A percentile compares a stretch with the other conserved stretches of the same genome.
phyloP scores from a whole-genome alignment of 2,888 invertebrate genomes.

The Acanthoscelides obtectus region DNA sequence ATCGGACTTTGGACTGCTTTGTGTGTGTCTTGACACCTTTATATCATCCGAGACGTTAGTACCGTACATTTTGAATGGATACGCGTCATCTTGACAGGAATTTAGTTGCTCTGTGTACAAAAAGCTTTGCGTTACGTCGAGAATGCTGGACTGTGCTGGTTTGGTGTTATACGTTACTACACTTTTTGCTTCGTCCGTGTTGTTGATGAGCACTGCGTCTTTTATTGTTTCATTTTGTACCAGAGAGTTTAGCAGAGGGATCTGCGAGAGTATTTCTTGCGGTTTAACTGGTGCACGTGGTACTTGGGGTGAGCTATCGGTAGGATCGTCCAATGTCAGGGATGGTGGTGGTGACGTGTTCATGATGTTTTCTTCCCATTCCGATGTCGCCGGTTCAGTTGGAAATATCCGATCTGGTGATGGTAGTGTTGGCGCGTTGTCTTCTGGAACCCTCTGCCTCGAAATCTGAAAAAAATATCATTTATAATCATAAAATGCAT shows the following conservation, averaged over 20 bases:
- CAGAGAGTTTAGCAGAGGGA: constrained; percentile 23
- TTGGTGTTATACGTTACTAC: constrained; percentile 23
- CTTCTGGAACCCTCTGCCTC: constrained; percentile 18
- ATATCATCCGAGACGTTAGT: constrained; percentile 61
- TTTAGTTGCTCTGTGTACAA: constrained; percentile 37
- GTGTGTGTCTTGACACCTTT: constrained; percentile 58
- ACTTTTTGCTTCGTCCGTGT: constrained; percentile 31
- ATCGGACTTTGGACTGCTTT: constrained; percentile 47
- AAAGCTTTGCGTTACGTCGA: constrained; percentile 35
- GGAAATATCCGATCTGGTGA: constrained; percentile 7
- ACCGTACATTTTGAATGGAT: constrained; percentile 44
- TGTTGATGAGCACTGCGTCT: constrained; percentile 15
- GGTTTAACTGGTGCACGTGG: constrained; percentile 4
- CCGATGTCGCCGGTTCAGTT: constrained; percentile 9
- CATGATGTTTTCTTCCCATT: constrained; percentile 23
- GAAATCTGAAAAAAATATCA: not conserved
- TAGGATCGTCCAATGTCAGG: constrained; percentile 10
- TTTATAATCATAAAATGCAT: too few relatives aligned
- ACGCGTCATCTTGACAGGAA: constrained; percentile 28
- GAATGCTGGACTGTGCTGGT: constrained; percentile 15
- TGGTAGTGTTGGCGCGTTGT: not conserved
- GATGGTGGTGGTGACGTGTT: constrained; percentile 22
- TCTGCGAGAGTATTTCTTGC: constrained; percentile 21
- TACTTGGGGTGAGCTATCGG: not conserved
- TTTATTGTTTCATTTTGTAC: constrained; percentile 17